Evolutionary conservation across 1,140 invertebrate genomes (phyloP), one percentile per base, ranked within the genome.

Genomic region (Drosophila tsacasi): DNA sequence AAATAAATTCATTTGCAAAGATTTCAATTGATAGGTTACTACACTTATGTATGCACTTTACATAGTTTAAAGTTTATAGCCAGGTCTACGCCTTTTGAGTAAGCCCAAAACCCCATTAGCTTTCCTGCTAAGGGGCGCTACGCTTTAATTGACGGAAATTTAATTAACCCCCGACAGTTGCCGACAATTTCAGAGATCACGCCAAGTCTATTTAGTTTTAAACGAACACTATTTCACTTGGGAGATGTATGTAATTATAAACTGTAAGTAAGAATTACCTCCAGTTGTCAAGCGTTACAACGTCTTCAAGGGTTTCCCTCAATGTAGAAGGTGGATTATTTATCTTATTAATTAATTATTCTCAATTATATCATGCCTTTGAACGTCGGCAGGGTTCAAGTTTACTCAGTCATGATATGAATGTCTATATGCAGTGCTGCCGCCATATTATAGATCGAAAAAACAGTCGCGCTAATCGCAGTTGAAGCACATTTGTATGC

Each of bases 401-500:
- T 59, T 73, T 50, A 59, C 37, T n/a, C 10, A 50, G 42, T 32
- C 54, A 46, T 23, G 27, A 21, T 46, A 15, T 39, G 68, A 37
- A 35, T 58, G 32, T 69, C 9, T 46, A 25, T 69, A 21, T 59
- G 42, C 35, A 55, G 13, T 55, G 30, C n/a, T n/a, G 44, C 52
- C 32, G 52, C 40, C 32, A 25, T 60, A 49, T 55, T 40, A 72
- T 27, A 50, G 66, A 40, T 42, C 32, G 19, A 25, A 32, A 39
- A 13, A 19, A 40, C 23, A 25, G 39, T 46, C 65, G 27, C 25
- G 32, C 37, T 27, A 65, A 44, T 46, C 65, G 68, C 57, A 35
- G 27, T 60, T 61, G 55, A 21, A 9, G 32, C 44, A 54, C 35
- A 75, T 75, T 75, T 75, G 72, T 75, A 75, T 75, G 72, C 72